Evolutionary conservation across 2,797 vertebrate genomes (phyloP), one percentile per base, ranked within the genome.

Genomic region (Danio albolineatus): DNA sequence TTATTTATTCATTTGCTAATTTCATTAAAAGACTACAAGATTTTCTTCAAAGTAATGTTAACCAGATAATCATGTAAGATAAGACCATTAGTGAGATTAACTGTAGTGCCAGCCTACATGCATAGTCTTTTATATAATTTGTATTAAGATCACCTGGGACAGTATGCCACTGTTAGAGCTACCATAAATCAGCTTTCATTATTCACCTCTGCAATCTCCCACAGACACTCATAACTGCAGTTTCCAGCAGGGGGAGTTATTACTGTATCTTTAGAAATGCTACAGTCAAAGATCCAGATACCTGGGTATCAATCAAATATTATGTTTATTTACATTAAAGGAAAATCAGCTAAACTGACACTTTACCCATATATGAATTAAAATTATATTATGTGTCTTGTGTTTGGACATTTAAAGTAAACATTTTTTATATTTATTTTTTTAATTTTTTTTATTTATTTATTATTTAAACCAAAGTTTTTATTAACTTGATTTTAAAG

Each of bases 181-280:
- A n/a, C 4, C 2, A 21, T 56, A 21, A 8, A 73, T 73, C 6
- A 38, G 38, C 10, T 56, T 43, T 19, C 1, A 1, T 13, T 69
- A 62, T 17, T 41, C 10, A 14, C 46, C 44, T 60, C 10, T 65
- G 17, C 28, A 28, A 12, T 28, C 28, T 72, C 39, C 8, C 21
- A 21, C 28, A 16, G 1, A 17, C 53, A 21, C 13, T 49, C 5
- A 9, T 59, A 53, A 16, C 56, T 78, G 78, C 62, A 83, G n/a
- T 71, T 66, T 67, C 79, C 10, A 84, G 69, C 65, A 84, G 84
- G 65, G 79, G 84, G 82, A 74, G 59, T 71, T 46, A 80, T 69
- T 73, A 59, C 39, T 43, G 53, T 73, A 64, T 48, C 75, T 57
- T 49, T 21, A 64, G 43, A 77, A 77, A 66, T 10, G 12, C 4